Base-by-base conservation (phyloP, 2,113 vertebrate genomes). In the Phrynosoma blainvillii region DNA sequence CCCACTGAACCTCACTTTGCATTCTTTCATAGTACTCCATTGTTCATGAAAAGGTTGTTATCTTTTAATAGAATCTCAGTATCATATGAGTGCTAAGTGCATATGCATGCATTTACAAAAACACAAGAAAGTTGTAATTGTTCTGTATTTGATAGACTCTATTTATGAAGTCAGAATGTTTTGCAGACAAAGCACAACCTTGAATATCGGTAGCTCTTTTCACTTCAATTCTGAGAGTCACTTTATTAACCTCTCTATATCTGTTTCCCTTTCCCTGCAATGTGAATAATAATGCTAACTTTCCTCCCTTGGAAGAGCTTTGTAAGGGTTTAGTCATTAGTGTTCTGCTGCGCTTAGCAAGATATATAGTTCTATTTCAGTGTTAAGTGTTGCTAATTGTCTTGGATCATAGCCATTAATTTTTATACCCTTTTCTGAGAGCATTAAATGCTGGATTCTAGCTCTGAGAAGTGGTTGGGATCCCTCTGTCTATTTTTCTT, bases 301-400 rank as follows among this genome's bases (percentile, higher is more conserved):
- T 85, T 89, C 47, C 47, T 86, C 32, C 18, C 47, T 82, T 11
- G 20, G 11, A 82, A 56, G 47, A 76, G 70, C 73, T 40, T 82
- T 82, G 52, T 16, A 70, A 82, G 74, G 73, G 68, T 71, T 47
- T 54, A 77, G 36, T 77, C 36, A 82, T 89, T 86, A 79, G 47
- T 78, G 30, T 78, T 52, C 32, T 32, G 54, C 27, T 52, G 79
- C 30, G 76, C 52, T 83, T 86, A 78, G 68, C 73, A 86, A 82
- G 84, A 77, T 82, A 78, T 82, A 78, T 59, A 56, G 65, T 82
- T 66, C 73, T 78, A 59, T 86, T 86, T 89, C 71, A 89, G 79
- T 77, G 32, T 80, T 82, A 89, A 89, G 78, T 71, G 88, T 82
- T 78, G 54, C 85, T 89, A 86, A 89, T 79, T 78, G 75, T 40